Evolutionary conservation across 2,113 vertebrate genomes (phyloP), one percentile per base, ranked within the genome.

Genomic region (Merops nubicus): DNA sequence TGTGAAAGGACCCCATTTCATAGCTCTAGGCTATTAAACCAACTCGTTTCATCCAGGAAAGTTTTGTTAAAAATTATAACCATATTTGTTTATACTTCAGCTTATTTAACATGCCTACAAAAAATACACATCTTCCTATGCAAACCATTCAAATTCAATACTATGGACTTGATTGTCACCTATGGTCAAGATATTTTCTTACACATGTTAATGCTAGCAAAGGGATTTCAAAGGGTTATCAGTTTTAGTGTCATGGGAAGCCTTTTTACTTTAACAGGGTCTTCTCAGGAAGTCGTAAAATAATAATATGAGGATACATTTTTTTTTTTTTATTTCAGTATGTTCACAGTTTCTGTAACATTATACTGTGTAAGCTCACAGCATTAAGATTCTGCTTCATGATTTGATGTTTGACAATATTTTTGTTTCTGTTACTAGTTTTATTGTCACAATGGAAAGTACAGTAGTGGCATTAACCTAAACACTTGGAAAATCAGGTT

Each of bases 401-500:
- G 50, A 57, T 59, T 36, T 86, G 70, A 62, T n/a, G 15, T 74
- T 96, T 29, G 65, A n/a, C 40, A 91, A 60, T 69, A 68, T 73
- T 79, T 76, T 86, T 34, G 42, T 68, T 91, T 88, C 17, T 54
- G 15, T 78, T 89, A 18, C 26, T 88, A 40, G 25, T 89, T 69
- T n/a, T 80, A 14, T 57, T 93, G 73, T 83, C 75, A 90, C 22
- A 91, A 57, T 73, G 36, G 70, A 93, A 94, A 88, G 85, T 73
- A 22, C 43, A 72, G 14, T 19, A 82, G 64, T 78, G 62, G 25
- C 64, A 95, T 96, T 96, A 93, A 69, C 64, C 23, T 94, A 74
- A 92, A 93, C 51, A 65, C 28, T 95, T 76, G 40, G 53, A 91
- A 97, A 96, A 97, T 93, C 89, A 88, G 81, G 43, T 88, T 72